Percentiles rank a stretch among this genome's conserved stretches.
Evolutionary conservation across 2,113 vertebrate genomes (phyloP).

Genomic region (Odontophorus gujanensis): DNA sequence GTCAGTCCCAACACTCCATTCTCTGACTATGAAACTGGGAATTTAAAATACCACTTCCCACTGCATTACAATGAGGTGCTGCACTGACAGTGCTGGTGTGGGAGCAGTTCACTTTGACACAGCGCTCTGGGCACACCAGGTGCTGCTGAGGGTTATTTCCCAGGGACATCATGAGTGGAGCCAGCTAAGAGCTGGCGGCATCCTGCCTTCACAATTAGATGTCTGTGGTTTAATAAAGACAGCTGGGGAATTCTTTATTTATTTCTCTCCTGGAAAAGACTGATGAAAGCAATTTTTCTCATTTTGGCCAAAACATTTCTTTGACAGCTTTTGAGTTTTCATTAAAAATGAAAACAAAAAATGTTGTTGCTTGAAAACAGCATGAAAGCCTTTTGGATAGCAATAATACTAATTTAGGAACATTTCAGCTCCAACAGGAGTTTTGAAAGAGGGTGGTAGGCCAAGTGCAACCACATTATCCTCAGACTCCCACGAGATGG

Average conservation of each 20-base stretch:
- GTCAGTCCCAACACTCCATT: background rate
- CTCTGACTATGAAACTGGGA: background rate
- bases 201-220: background rate
- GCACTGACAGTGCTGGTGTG: background rate
- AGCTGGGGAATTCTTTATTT: background rate
- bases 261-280: conserved; percentile 5
- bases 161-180: background rate
- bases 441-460: background rate
- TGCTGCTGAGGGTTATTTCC: background rate
- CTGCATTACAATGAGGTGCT: background rate
- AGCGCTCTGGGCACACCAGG: background rate
- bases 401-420: background rate
- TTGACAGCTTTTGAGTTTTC: conserved; percentile 37
- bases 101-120: background rate
- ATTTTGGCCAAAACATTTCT: background rate
- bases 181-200: background rate
- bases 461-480: background rate
- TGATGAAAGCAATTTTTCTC: background rate
- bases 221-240: background rate
- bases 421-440: background rate
- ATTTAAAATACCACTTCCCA: background rate
- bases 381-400: background rate
- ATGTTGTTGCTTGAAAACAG: background rate
- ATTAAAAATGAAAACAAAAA: conserved; percentile 12
- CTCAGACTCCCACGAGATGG: background rate